phyloP scores from a whole-genome alignment of 2,113 vertebrate species.

The Chaenogobius annularis region DNA sequence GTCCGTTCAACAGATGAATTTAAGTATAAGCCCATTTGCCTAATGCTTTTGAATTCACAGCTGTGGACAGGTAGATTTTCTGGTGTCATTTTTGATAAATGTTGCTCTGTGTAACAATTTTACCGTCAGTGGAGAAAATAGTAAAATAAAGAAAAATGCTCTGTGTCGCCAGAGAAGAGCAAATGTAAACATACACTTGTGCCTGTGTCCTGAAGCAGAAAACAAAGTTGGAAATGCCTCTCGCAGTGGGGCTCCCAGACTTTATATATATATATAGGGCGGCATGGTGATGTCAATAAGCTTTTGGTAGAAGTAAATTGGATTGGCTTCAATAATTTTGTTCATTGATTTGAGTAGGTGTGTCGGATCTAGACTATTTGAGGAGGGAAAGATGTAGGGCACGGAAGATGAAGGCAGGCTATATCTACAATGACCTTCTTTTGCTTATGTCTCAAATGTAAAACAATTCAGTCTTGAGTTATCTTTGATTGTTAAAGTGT shows the following conservation, averaged over 20 bases:
- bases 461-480: neutral
- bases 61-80: conserved; percentile 10
- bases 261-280: conserved; percentile 47
- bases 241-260: conserved; percentile 33
- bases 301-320: conserved; percentile 55
- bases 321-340: conserved; percentile 62
- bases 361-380: conserved; percentile 21
- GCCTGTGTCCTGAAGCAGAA: conserved; percentile 21
- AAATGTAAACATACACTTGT: conserved; percentile 24
- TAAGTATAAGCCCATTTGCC: too few species aligned
- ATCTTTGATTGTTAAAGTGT: too few species aligned
- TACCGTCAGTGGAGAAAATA: neutral
- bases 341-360: conserved; percentile 40
- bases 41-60: conserved; percentile 1
- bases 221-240: conserved; percentile 37
- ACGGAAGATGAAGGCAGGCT: conserved; percentile 4
- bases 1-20: too few species aligned
- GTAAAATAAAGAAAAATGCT: conserved; percentile 12
- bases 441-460: too few species aligned
- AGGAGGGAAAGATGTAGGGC: conserved; percentile 17
- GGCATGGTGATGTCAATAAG: conserved; percentile 57
- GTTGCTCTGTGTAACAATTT: conserved; percentile 11
- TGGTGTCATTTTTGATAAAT: conserved; percentile 18
- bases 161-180: conserved; percentile 15
- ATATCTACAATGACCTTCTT: conserved; percentile 1